phyloP scores from a whole-genome alignment of 2,797 vertebrate genomes.

The Poecilia velifera region DNA sequence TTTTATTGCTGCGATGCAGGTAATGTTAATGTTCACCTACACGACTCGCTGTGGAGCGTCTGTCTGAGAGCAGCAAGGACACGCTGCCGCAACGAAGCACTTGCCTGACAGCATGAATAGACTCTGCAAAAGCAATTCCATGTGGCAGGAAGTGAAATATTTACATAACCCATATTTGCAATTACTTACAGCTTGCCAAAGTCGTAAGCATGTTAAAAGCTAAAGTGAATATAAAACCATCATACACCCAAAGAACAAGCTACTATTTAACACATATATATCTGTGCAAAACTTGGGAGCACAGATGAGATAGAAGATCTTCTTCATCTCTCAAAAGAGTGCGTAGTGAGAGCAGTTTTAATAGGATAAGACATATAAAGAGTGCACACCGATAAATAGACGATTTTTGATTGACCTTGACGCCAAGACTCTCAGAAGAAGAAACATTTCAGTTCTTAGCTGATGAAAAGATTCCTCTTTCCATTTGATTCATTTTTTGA shows the following conservation, averaged over 20 bases:
- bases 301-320: constrained; percentile 5
- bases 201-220: constrained; percentile 14
- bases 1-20: constrained; percentile 22
- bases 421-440: constrained; percentile 28
- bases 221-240: constrained; percentile 8
- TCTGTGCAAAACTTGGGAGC: constrained; percentile 5
- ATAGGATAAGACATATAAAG: constrained; percentile 32
- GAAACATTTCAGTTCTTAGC: constrained; percentile 52
- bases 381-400: constrained; percentile 45
- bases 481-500: constrained; percentile 48
- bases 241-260: not conserved
- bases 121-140: not conserved
- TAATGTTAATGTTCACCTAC: constrained; percentile 36
- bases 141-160: constrained; percentile 38
- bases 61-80: constrained; percentile 47
- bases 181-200: constrained; percentile 21
- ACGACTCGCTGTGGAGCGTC: constrained; percentile 13
- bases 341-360: constrained; percentile 14
- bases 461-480: constrained; percentile 57
- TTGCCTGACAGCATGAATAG: not conserved
- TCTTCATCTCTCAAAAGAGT: not conserved
- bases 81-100: not conserved
- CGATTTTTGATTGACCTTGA: constrained; percentile 68
- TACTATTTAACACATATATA: not conserved
- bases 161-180: constrained; percentile 36